phyloP scores from a whole-genome alignment of 2,797 vertebrate genomes.

The Parauchenoglanis punctatus region DNA sequence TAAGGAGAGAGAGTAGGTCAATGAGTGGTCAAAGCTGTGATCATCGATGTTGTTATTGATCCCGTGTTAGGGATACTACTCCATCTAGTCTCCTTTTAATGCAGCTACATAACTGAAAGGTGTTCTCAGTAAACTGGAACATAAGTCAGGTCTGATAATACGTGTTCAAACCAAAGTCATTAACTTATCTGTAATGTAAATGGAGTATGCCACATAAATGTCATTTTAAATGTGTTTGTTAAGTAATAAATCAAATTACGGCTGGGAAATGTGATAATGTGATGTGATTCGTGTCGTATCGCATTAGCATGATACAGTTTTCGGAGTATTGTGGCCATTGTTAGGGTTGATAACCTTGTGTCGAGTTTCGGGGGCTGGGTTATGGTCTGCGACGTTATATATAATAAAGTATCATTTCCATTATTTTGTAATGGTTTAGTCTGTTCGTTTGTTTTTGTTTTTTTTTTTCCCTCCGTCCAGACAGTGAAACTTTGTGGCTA shows the following conservation, averaged over 20 bases:
- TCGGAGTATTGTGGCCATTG: background rate
- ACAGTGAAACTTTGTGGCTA: background rate
- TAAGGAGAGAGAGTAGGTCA: constrained; percentile 6
- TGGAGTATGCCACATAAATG: background rate
- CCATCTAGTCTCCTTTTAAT: background rate
- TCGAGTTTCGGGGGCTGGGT: background rate
- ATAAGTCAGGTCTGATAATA: background rate
- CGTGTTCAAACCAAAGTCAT: background rate
- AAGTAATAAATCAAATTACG: background rate
- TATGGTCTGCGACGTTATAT: background rate
- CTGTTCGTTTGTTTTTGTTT: background rate
- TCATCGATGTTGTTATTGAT: constrained; percentile 21
- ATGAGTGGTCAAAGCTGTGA: constrained; percentile 8
- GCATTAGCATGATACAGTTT: background rate
- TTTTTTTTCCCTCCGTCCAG: background rate
- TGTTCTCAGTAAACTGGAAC: constrained; percentile 3
- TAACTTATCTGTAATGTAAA: background rate
- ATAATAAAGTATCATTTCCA: background rate
- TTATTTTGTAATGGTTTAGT: background rate
- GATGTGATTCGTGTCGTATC: background rate
- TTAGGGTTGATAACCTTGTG: background rate
- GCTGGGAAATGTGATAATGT: background rate
- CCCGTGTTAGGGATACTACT: background rate
- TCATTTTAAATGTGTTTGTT: background rate
- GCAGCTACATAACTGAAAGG: constrained; percentile 7